Evolutionary conservation across 2,113 vertebrate species (phyloP).

Genomic region (Scatophagus argus): DNA sequence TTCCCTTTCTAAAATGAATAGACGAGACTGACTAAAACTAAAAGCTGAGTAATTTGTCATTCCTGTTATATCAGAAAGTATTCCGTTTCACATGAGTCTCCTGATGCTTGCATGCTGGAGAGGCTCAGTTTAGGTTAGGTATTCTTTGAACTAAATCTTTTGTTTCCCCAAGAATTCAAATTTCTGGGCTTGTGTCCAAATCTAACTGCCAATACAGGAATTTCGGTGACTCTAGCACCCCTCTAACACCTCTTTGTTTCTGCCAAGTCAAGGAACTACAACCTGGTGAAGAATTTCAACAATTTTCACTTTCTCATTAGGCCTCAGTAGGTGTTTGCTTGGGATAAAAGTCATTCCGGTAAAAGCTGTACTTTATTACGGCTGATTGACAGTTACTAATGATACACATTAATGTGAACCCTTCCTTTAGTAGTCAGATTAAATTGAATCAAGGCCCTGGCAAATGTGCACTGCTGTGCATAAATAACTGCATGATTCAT

Average conservation of each 20-base stretch:
- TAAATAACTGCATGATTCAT: background rate
- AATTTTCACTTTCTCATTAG: background rate
- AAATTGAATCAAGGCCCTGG: background rate
- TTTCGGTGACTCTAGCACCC: constrained; percentile 18
- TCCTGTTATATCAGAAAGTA: background rate
- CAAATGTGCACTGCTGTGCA: background rate
- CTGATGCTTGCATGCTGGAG: background rate
- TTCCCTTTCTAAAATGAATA: too few species aligned
- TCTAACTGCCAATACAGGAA: background rate
- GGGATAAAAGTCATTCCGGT: background rate
- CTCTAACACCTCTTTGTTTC: constrained; percentile 7
- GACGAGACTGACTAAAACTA: background rate
- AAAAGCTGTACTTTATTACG: background rate
- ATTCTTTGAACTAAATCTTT: background rate
- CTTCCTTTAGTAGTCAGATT: background rate
- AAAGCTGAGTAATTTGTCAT: background rate
- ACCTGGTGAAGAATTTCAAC: background rate
- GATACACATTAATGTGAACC: background rate
- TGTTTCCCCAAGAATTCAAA: constrained; percentile 11
- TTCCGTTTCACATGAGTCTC: background rate
- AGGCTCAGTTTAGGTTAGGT: background rate
- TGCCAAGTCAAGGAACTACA: constrained; percentile 2
- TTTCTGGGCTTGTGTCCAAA: constrained; percentile 28
- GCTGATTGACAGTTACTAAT: background rate
- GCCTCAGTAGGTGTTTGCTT: background rate